Evolutionary conservation across 2,113 vertebrate species (phyloP).

Genomic region (Stercorarius parasiticus): DNA sequence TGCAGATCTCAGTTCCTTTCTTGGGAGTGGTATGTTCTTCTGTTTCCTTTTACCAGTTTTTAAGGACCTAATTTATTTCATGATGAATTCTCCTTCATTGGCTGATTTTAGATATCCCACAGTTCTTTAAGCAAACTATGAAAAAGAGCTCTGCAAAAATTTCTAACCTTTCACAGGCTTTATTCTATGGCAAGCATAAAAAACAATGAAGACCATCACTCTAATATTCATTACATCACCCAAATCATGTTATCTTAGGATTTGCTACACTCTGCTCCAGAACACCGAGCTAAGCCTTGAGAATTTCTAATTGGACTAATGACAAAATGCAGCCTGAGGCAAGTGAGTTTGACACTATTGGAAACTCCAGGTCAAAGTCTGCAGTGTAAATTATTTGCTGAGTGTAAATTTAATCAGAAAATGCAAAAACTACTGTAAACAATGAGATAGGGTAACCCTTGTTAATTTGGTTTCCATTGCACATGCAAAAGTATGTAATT

Average conservation of each 20-base stretch:
- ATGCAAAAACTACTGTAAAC: background rate
- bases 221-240: background rate
- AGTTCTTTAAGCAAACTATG: background rate
- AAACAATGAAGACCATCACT: background rate
- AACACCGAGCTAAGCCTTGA: background rate
- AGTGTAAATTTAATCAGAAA: background rate
- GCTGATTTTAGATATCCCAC: background rate
- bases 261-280: background rate
- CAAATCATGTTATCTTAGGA: background rate
- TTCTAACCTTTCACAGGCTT: background rate
- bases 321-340: background rate
- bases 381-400: background rate
- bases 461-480: background rate
- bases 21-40: background rate
- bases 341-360: background rate
- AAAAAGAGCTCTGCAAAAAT: background rate
- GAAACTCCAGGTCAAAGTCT: background rate
- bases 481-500: background rate
- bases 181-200: background rate
- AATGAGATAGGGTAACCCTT: background rate
- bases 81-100: background rate
- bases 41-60: background rate
- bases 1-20: background rate
- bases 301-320: background rate
- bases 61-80: background rate